phyloP scores from a whole-genome alignment of 2,888 invertebrate genomes.

The Synanthedon vespiformis region DNA sequence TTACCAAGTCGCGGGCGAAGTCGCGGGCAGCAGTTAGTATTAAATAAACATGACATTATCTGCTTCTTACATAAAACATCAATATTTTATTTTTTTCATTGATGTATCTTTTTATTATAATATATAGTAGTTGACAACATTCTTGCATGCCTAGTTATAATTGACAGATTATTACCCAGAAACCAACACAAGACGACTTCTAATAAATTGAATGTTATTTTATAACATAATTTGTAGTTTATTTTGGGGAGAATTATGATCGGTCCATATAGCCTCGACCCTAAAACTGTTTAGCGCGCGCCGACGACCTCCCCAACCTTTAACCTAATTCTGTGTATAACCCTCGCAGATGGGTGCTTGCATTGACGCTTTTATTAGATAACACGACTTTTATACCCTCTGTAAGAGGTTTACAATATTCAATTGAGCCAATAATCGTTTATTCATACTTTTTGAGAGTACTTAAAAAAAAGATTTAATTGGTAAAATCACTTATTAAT shows the following conservation, averaged over 20 bases:
- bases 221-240: slow-evolving; percentile 34
- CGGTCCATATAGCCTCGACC: slow-evolving; percentile 39
- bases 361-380: slow-evolving; percentile 44
- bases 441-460: too few species aligned
- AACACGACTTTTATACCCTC: slow-evolving; percentile 24
- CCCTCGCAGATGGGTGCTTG: slow-evolving; percentile 39
- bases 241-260: slow-evolving; percentile 42
- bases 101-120: too few species aligned
- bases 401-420: slow-evolving; percentile 15
- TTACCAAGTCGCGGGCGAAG: too few species aligned
- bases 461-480: too few species aligned
- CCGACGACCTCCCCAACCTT: slow-evolving; percentile 43
- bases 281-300: slow-evolving; percentile 35
- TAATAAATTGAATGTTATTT: slow-evolving; percentile 21
- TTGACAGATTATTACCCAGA: not conserved
- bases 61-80: too few species aligned
- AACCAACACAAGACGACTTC: slow-evolving; percentile 2
- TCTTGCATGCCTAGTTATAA: not conserved
- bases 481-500: too few species aligned
- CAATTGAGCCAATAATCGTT: slow-evolving; percentile 10
- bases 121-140: too few species aligned
- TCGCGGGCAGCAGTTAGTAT: too few species aligned
- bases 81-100: too few species aligned
- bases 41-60: too few species aligned
- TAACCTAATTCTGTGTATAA: slow-evolving; percentile 46